phyloP scores from a whole-genome alignment of 2,888 invertebrate genomes.

The Phyllotreta cruciferae region DNA sequence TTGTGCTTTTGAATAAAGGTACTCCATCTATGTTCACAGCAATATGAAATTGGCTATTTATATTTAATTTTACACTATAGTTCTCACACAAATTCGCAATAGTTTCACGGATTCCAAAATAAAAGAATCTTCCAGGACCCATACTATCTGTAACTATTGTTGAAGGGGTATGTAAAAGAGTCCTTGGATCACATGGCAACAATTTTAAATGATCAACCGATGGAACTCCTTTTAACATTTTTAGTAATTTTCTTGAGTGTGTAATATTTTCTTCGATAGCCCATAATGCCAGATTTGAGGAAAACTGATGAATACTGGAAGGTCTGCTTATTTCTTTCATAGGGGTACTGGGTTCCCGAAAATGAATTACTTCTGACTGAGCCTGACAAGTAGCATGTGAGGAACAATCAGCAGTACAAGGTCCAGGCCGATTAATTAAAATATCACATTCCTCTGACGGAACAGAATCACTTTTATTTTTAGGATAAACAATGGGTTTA shows the following conservation, averaged over 20 bases:
- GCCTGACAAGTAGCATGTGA: too few species aligned
- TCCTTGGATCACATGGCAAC: constrained; percentile 22
- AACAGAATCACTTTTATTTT: too few species aligned
- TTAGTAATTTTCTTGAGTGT: constrained; percentile 15
- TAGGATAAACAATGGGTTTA: too few species aligned
- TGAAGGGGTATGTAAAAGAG: constrained; percentile 13
- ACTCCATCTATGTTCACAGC: constrained; percentile 27
- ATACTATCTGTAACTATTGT: background rate
- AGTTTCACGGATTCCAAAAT: background rate
- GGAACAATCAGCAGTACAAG: too few species aligned
- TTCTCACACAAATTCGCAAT: background rate
- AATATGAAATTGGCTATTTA: constrained; percentile 1
- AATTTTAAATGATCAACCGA: background rate
- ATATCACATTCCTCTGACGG: too few species aligned
- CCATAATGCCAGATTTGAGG: too few species aligned
- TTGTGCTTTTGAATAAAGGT: constrained; percentile 21
- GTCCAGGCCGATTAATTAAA: too few species aligned
- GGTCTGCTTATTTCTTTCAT: too few species aligned
- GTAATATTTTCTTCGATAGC: constrained; percentile 19
- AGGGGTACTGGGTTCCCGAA: too few species aligned
- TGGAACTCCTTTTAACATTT: constrained; percentile 5
- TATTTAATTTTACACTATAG: background rate
- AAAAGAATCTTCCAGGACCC: background rate
- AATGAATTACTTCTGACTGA: too few species aligned
- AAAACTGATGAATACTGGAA: too few species aligned